Conservation (phyloP, 53 echinoderm and acorn worm species). For the Henricia sp. region DNA sequence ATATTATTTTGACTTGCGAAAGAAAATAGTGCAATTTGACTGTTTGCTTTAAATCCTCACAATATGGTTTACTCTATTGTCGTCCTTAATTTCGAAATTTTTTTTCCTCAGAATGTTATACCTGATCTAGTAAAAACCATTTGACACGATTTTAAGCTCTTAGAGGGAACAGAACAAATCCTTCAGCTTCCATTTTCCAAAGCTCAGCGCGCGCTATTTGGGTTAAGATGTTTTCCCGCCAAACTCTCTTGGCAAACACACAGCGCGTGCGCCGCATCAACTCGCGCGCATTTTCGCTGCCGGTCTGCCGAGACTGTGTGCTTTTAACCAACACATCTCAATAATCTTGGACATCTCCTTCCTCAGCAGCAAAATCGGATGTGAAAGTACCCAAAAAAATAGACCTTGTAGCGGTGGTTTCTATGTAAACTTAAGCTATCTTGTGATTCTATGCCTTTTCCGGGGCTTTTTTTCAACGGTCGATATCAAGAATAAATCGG, state of each 20-base stretch:
- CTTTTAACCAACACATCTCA: not conserved
- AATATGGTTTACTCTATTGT: too few relatives aligned
- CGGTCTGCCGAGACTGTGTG: not conserved
- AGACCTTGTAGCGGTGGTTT: not conserved
- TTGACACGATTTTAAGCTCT: too few relatives aligned
- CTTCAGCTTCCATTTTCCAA: not conserved
- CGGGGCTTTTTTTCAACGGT: constrained; percentile 1
- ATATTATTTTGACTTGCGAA: too few relatives aligned
- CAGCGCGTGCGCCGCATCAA: not conserved
- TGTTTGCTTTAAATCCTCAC: too few relatives aligned
- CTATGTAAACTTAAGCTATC: not conserved
- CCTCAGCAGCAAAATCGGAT: constrained; percentile 10
- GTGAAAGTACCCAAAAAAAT: constrained; percentile 24
- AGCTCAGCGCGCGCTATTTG: constrained; percentile 13
- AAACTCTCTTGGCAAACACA: not conserved
- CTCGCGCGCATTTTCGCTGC: not conserved
- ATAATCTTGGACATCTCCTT: constrained; percentile 4
- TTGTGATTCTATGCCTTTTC: not conserved
- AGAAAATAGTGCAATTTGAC: too few relatives aligned
- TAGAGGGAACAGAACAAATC: too few relatives aligned
- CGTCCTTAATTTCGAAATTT: too few relatives aligned
- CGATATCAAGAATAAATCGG: constrained; percentile 44
- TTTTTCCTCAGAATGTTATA: too few relatives aligned
- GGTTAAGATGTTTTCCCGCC: constrained; percentile 17
- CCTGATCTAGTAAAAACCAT: too few relatives aligned